Evolutionary conservation across 1,140 invertebrate genomes (phyloP).

Genomic region (Listronotus bonariensis): DNA sequence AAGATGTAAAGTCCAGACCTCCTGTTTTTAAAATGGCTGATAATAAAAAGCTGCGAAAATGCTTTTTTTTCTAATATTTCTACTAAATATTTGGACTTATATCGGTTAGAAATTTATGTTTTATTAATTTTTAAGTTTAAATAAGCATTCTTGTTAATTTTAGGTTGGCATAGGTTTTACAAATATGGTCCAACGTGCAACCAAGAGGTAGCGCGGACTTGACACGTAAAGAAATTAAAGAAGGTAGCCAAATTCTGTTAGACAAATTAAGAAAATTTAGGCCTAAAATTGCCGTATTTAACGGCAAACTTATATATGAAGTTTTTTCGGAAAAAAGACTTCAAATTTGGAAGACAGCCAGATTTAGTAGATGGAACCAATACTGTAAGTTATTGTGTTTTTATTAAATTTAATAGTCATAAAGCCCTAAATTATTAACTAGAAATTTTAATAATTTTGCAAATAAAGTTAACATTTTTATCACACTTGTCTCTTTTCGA

Average conservation of each 20-base stretch:
- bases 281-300: conserved; percentile 97
- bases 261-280: conserved; percentile 91
- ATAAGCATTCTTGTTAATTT: too few species aligned
- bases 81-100: too few species aligned
- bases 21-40: too few species aligned
- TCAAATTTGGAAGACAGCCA: conserved; percentile 93
- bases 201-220: conserved; percentile 95
- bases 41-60: too few species aligned
- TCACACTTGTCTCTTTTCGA: too few species aligned
- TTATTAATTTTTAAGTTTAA: too few species aligned
- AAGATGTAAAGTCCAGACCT: too few species aligned
- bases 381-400: conserved; percentile 71
- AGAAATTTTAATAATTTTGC: too few species aligned
- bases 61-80: too few species aligned
- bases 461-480: too few species aligned
- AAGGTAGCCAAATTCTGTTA: conserved; percentile 87
- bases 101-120: too few species aligned
- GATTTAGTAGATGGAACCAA: conserved; percentile 91
- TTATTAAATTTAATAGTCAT: neutral
- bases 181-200: conserved; percentile 94
- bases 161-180: conserved; percentile 90
- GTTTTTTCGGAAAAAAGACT: conserved; percentile 98
- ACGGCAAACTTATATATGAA: conserved; percentile 97
- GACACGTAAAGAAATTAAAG: conserved; percentile 95
- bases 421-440: too few species aligned